These are phyloP conservation scores for Serilophus lunatus DNA, from an alignment of 2,113 vertebrate genomes.

Conservation along the genomic window DNA sequence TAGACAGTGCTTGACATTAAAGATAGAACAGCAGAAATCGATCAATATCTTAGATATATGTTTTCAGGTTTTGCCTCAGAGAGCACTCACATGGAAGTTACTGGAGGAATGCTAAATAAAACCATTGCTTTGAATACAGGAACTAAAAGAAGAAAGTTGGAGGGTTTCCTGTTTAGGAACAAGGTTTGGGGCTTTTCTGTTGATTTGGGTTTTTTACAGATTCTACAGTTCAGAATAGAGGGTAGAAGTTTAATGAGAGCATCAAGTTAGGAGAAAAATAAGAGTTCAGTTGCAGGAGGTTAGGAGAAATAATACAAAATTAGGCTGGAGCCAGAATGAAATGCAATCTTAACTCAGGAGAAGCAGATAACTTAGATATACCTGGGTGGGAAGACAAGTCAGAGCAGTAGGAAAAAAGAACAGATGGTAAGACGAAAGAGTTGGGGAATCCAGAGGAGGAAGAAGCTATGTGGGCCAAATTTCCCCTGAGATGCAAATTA, in stretches of 20 bases:
- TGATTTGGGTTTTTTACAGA: background rate
- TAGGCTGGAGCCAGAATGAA: background rate
- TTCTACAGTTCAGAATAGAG: background rate
- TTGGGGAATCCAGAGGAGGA: slow-evolving; percentile 26
- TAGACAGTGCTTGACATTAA: background rate
- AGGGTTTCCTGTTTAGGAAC: background rate
- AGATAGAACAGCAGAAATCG: background rate
- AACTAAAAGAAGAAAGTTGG: background rate
- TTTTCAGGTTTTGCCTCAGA: background rate
- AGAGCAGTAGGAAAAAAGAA: slow-evolving; percentile 37
- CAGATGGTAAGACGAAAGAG: slow-evolving; percentile 27
- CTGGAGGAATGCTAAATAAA: background rate
- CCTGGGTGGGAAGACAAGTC: background rate
- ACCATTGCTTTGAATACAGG: background rate
- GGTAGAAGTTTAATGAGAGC: background rate
- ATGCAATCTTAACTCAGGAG: background rate
- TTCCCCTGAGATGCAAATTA: slow-evolving; percentile 13
- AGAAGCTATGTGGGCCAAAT: slow-evolving; percentile 1
- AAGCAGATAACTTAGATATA: slow-evolving; percentile 34
- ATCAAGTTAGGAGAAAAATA: background rate
- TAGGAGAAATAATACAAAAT: background rate
- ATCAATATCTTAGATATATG: background rate
- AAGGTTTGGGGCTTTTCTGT: background rate
- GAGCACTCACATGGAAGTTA: background rate
- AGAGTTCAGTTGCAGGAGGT: background rate